Evolutionary conservation across 2,113 vertebrate genomes (phyloP), one percentile per base, ranked within the genome.

Genomic region (Ceyx margarethae): DNA sequence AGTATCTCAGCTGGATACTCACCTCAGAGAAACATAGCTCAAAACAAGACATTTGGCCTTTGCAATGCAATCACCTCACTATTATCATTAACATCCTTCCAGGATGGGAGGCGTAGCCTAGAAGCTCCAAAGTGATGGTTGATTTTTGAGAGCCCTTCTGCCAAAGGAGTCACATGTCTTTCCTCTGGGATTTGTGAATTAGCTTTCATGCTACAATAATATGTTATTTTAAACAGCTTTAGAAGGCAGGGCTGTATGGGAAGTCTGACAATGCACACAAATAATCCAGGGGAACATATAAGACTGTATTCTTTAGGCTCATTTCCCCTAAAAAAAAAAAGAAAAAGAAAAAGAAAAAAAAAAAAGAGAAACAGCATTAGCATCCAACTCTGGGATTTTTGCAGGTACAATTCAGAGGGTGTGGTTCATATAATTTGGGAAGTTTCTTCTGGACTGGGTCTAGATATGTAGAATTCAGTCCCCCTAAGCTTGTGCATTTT

Each of bases 11-110:
- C 93, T 96, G 89, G 87, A 96, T 91, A 87, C 15, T 77, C 92
- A 92, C 86, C 95, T 96, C 89, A 90, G 96, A 97, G 86, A 96
- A 97, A 95, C 81, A 94, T 16, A 83, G 91, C 91, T 95, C 94
- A 45, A 80, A 97, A 95, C 86, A 94, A 95, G 95, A 77, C 51
- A 71, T 88, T 81, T 79, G 78, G 87, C 85, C 91, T 86, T 90
- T 66, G 81, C 6, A 46, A 86, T 91, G 82, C 89, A 92, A 93
- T 95, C 94, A 71, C 53, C 64, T 77, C 51, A 25, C 74, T 87
- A 76, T 15, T 82, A 33, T 91, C 91, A 88, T 95, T 88, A 92
- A 85, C 69, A 69, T 88, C 61, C 19, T 74, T 64, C 51, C 64
- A 74, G 46, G n/a, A 28, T n/a, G 18, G 89, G 64, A 85, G 67